Percentiles rank a stretch among this genome's conserved stretches.
Evolutionary conservation across 2,113 vertebrate genomes (phyloP).

Genomic region (Monopterus albus): DNA sequence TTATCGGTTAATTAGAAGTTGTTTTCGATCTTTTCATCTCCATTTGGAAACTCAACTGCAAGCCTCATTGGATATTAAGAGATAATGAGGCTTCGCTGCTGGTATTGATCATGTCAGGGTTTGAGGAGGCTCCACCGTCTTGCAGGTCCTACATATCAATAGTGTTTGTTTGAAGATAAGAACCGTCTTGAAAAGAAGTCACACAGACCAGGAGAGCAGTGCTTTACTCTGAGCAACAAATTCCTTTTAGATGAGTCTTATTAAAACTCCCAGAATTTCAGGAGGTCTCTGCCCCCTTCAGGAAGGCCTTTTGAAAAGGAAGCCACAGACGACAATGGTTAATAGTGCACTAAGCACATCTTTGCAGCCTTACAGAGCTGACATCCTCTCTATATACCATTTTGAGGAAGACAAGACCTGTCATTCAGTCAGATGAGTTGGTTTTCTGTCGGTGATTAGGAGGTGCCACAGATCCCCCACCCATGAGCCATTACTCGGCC

Average conservation of each 20-base stretch:
- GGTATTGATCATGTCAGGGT: constrained; percentile 34
- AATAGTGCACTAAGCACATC: constrained; percentile 6
- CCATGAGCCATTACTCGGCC: constrained; percentile 55
- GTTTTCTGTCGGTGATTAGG: constrained; percentile 52
- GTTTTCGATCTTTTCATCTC: constrained; percentile 14
- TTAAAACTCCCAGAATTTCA: not conserved
- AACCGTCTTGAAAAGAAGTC: constrained; percentile 5
- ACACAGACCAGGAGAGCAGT: not conserved
- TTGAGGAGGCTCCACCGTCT: constrained; percentile 25
- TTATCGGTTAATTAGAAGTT: constrained; percentile 16
- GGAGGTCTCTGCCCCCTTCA: not conserved
- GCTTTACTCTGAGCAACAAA: not conserved
- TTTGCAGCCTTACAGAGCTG: not conserved
- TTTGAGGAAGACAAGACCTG: constrained; percentile 21
- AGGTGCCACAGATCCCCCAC: constrained; percentile 42
- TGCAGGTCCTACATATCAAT: constrained; percentile 16
- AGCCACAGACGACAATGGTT: constrained; percentile 5
- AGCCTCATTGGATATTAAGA: constrained; percentile 22
- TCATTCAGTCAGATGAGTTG: constrained; percentile 35
- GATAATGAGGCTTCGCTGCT: constrained; percentile 33
- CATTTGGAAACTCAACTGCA: constrained; percentile 15
- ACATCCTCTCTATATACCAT: not conserved
- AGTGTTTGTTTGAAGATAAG: constrained; percentile 3
- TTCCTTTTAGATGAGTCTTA: not conserved
- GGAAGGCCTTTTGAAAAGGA: not conserved